Evolutionary conservation across 2,888 invertebrate species (phyloP).

Genomic region (Tuta absoluta): DNA sequence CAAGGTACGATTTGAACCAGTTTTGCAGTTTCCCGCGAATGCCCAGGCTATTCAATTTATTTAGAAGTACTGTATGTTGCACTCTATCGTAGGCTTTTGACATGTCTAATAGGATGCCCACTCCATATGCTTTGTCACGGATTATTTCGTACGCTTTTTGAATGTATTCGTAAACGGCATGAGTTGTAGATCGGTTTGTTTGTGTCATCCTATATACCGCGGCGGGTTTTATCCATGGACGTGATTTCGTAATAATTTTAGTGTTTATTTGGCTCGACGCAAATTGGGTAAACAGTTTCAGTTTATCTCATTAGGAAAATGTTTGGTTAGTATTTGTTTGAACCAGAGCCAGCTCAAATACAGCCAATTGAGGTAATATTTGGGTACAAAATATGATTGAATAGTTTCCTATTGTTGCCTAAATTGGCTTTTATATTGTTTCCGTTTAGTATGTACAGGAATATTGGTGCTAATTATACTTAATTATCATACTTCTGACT

Average conservation of each 20-base stretch:
- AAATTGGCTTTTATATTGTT: background rate
- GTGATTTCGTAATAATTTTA: background rate
- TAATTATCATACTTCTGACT: background rate
- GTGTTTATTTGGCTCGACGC: slow-evolving; percentile 38
- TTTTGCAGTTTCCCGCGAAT: no score
- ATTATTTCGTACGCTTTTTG: no score
- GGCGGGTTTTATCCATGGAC: background rate
- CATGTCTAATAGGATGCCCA: no score
- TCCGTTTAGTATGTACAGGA: background rate
- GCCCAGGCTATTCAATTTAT: no score
- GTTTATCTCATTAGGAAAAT: slow-evolving; percentile 41
- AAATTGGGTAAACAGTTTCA: slow-evolving; percentile 39
- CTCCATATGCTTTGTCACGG: no score
- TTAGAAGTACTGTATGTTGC: no score
- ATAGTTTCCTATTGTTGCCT: background rate
- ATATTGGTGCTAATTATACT: background rate
- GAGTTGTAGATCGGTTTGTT: background rate
- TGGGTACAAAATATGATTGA: slow-evolving; percentile 1
- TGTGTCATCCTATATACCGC: background rate
- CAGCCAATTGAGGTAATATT: slow-evolving; percentile 38
- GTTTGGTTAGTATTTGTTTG: slow-evolving; percentile 38
- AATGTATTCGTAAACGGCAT: background rate
- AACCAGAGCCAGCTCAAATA: slow-evolving; percentile 40
- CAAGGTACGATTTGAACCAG: no score
- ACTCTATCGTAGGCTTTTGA: no score